Conservation (phyloP, 2,888 invertebrate species). For the Lithosia quadra region DNA sequence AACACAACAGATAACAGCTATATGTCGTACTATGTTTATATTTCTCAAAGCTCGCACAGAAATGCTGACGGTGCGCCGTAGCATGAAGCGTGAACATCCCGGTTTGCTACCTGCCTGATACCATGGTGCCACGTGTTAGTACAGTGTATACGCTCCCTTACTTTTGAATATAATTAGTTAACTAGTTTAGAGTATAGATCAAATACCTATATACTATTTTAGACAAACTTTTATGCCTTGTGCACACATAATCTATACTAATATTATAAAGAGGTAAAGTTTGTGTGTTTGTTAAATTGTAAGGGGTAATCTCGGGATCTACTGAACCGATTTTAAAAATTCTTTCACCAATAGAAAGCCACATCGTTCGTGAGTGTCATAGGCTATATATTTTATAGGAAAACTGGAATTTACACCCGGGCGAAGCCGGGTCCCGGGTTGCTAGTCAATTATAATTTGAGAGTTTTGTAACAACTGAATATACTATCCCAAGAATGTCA, state of each 20-base stretch:
- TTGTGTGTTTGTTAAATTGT: too few relatives aligned
- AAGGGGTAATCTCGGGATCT: too few relatives aligned
- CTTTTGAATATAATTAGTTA: constrained; percentile 28
- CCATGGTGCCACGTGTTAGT: constrained; percentile 13
- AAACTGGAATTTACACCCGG: too few relatives aligned
- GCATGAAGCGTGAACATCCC: constrained; percentile 68
- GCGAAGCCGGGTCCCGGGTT: too few relatives aligned
- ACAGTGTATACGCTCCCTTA: constrained; percentile 33
- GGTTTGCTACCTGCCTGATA: constrained; percentile 49
- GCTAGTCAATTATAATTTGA: too few relatives aligned
- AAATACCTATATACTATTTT: background rate
- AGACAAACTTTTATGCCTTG: background rate
- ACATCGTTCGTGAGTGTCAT: too few relatives aligned
- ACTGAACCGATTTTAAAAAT: too few relatives aligned
- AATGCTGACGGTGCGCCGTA: constrained; percentile 55
- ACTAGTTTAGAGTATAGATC: background rate
- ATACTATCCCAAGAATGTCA: constrained; percentile 3
- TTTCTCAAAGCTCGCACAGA: constrained; percentile 50
- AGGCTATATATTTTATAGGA: too few relatives aligned
- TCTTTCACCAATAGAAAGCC: too few relatives aligned
- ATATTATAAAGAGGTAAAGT: too few relatives aligned
- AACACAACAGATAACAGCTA: constrained; percentile 4
- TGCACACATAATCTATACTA: too few relatives aligned
- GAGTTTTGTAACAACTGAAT: background rate
- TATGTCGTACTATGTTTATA: background rate